Percentiles rank a stretch among this genome's conserved stretches.
Evolutionary conservation across 2,797 vertebrate species (phyloP).

Genomic region (Avahi laniger): DNA sequence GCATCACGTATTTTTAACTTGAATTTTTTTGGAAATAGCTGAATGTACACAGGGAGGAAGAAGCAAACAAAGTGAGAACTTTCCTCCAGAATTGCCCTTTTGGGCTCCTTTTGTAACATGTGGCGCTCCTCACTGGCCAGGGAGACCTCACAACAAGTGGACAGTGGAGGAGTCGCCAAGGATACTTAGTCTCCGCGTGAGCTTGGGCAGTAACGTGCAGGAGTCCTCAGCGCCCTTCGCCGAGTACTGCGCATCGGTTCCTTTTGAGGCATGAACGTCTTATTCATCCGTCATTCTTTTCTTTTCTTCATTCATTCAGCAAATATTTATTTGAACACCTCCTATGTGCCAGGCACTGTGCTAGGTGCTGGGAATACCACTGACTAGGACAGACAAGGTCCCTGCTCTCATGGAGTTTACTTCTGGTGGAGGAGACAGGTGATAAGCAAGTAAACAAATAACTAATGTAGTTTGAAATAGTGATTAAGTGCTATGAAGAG

Average conservation of each 20-base stretch:
- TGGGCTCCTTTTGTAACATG: neutral
- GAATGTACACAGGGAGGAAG: conserved; percentile 67
- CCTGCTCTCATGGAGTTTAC: neutral
- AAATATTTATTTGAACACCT: conserved; percentile 47
- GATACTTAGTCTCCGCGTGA: neutral
- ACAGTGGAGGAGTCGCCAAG: neutral
- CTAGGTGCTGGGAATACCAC: conserved; percentile 25
- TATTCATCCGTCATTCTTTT: neutral
- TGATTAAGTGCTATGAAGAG: conserved; percentile 73
- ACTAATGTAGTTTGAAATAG: conserved; percentile 70
- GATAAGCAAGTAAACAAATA: conserved; percentile 43
- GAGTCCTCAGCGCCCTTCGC: neutral
- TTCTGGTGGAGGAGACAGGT: conserved; percentile 41
- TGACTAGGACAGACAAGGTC: conserved; percentile 33
- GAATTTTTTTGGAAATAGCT: conserved; percentile 50
- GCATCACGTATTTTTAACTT: conserved; percentile 57
- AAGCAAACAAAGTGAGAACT: neutral
- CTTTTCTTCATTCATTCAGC: neutral
- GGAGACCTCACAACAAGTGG: neutral
- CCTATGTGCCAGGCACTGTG: conserved; percentile 25
- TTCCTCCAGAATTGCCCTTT: neutral
- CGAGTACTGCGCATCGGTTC: neutral
- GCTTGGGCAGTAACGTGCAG: neutral
- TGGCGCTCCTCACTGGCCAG: neutral
- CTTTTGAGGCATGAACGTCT: neutral